A percentile compares a stretch with the other conserved stretches of the same genome.
Evolutionary conservation across 2,888 invertebrate genomes (phyloP).

Genomic region (Coleophora flavipennella): DNA sequence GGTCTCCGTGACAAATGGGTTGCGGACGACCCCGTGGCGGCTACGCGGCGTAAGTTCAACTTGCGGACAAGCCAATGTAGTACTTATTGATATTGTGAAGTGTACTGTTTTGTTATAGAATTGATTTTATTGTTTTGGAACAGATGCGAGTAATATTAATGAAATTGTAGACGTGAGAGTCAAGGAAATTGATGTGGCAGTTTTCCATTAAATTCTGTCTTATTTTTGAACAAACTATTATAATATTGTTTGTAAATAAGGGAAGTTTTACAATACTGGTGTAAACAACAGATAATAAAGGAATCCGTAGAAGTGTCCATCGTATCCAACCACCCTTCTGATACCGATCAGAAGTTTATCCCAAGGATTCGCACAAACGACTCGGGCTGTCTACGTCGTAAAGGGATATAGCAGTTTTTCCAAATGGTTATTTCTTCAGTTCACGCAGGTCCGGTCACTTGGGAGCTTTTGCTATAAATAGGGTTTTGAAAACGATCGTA

Average conservation of each 20-base stretch:
- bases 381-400: constrained; percentile 29
- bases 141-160: background rate
- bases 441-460: constrained; percentile 36
- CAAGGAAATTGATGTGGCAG: background rate
- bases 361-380: constrained; percentile 40
- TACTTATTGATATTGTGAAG: constrained; percentile 32
- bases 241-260: constrained; percentile 20
- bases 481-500: background rate
- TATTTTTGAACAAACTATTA: background rate
- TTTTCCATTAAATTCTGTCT: background rate
- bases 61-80: constrained; percentile 47
- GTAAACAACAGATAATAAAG: constrained; percentile 44
- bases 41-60: constrained; percentile 52
- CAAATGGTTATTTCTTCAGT: constrained; percentile 43
- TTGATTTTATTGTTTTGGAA: background rate
- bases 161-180: background rate
- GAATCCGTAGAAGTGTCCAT: constrained; percentile 45
- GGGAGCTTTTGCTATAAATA: constrained; percentile 36
- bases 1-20: constrained; percentile 70
- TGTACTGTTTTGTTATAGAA: constrained; percentile 4
- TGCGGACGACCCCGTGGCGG: constrained; percentile 59
- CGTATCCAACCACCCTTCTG: constrained; percentile 48
- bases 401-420: constrained; percentile 39
- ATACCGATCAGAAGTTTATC: constrained; percentile 55
- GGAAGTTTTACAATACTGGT: constrained; percentile 23